Evolutionary conservation across 2,113 vertebrate species (phyloP).

Genomic region (Caretta caretta): DNA sequence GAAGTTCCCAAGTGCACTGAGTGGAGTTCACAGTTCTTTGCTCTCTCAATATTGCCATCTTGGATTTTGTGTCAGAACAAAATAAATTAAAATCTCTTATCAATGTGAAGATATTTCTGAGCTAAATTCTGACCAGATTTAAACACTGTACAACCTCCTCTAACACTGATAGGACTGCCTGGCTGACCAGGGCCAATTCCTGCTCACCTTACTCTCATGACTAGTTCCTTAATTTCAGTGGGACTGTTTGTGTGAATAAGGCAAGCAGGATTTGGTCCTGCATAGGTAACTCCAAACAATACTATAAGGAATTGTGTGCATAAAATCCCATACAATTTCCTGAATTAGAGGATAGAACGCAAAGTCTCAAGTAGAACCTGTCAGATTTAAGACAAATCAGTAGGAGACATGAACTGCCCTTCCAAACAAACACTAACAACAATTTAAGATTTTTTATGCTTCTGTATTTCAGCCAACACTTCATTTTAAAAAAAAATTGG

Average conservation of each 20-base stretch:
- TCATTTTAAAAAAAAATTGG: not conserved
- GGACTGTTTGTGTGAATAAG: conserved; percentile 7
- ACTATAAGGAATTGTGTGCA: not conserved
- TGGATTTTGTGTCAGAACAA: conserved; percentile 7
- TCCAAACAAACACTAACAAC: not conserved
- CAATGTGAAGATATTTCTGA: not conserved
- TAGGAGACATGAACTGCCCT: not conserved
- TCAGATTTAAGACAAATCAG: not conserved
- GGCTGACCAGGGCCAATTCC: not conserved
- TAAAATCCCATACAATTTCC: not conserved
- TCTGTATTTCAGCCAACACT: not conserved
- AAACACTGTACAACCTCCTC: not conserved
- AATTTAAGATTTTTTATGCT: not conserved
- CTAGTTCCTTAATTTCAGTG: not conserved
- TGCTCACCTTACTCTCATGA: not conserved
- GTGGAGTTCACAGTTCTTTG: conserved; percentile 23
- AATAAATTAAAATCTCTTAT: conserved; percentile 13
- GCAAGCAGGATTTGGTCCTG: conserved; percentile 28
- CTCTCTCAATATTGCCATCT: not conserved
- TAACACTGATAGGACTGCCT: not conserved
- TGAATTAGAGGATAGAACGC: not conserved
- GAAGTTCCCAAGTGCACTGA: conserved; percentile 47
- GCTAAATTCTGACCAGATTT: not conserved
- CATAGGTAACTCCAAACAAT: not conserved
- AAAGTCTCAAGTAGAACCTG: not conserved